Percentiles rank a stretch among this genome's conserved stretches.
These are phyloP conservation scores for Syncerus caffer DNA, from an alignment of 2,797 vertebrate genomes.

Conservation along the genomic window DNA sequence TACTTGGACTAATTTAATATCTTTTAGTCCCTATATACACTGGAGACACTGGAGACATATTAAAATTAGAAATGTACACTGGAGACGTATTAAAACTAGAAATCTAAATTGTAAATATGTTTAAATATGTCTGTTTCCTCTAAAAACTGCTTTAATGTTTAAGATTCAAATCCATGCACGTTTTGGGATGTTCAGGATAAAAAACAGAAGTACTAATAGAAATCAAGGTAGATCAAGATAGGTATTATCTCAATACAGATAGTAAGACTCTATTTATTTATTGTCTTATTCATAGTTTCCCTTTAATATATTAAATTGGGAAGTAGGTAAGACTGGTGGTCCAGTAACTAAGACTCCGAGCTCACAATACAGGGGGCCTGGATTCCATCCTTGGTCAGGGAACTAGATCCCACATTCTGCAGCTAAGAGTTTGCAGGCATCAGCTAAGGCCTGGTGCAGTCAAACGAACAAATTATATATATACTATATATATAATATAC, in stretches of 20 bases:
- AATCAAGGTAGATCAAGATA: background rate
- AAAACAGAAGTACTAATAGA: background rate
- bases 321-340: background rate
- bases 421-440: background rate
- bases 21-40: background rate
- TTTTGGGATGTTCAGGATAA: background rate
- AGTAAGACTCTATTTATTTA: slow-evolving; percentile 19
- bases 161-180: background rate
- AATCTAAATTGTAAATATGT: slow-evolving; percentile 4
- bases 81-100: slow-evolving; percentile 9
- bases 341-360: background rate
- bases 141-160: background rate
- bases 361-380: background rate
- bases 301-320: slow-evolving; percentile 49
- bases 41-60: background rate
- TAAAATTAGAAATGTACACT: slow-evolving; percentile 26
- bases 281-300: slow-evolving; percentile 44
- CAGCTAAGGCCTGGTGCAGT: background rate
- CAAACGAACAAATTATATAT: background rate
- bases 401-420: background rate
- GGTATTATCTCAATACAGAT: background rate
- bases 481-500: background rate
- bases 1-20: slow-evolving; percentile 42
- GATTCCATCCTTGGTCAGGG: background rate
- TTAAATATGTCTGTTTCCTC: slow-evolving; percentile 2